Evolutionary conservation across 2,113 vertebrate species (phyloP).

Genomic region (Crotalus helleri): DNA sequence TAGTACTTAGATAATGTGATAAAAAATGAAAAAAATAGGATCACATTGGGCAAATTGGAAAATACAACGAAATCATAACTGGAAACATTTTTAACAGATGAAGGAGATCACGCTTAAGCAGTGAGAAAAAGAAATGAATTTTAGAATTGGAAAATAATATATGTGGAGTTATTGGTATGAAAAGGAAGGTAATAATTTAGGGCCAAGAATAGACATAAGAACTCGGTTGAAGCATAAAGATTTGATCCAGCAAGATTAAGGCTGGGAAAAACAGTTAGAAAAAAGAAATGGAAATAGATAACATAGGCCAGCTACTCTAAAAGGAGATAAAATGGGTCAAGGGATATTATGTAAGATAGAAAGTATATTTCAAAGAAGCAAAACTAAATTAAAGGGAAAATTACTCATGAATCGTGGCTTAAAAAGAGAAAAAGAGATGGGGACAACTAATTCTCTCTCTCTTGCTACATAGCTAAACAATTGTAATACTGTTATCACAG

Average conservation of each 20-base stretch:
- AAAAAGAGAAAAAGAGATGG: neutral
- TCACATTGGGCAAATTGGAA: neutral
- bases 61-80: neutral
- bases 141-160: neutral
- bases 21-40: neutral
- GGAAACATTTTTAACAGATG: neutral
- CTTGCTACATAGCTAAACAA: neutral
- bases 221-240: neutral
- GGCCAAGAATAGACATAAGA: neutral
- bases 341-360: neutral
- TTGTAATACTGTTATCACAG: neutral
- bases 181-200: neutral
- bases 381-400: neutral
- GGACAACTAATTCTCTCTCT: neutral
- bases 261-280: neutral
- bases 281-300: neutral
- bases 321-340: neutral
- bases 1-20: neutral
- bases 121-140: neutral
- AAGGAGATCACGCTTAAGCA: neutral
- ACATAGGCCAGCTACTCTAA: neutral
- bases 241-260: neutral
- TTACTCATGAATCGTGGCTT: neutral
- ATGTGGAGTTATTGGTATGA: neutral
- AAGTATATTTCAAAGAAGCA: neutral